These are phyloP conservation scores for Catharus minimus DNA, from an alignment of 2,113 vertebrate genomes.

Conservation along the genomic window DNA sequence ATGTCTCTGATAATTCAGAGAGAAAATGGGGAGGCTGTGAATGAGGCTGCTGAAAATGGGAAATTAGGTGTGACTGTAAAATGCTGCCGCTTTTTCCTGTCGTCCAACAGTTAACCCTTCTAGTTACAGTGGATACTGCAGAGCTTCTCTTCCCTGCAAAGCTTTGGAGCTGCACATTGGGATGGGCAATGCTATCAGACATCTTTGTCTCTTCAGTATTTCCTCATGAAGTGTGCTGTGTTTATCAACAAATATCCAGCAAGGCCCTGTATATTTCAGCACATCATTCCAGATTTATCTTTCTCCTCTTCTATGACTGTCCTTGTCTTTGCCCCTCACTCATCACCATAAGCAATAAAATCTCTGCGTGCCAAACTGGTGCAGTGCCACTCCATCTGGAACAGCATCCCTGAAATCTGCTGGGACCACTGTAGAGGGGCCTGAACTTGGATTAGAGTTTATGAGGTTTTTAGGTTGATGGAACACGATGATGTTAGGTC, in stretches of 20 bases:
- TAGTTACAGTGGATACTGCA: neutral
- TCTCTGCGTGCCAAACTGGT: neutral
- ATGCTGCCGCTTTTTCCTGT: neutral
- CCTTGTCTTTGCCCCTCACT: neutral
- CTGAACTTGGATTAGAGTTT: neutral
- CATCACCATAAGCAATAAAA: neutral
- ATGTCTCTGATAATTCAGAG: neutral
- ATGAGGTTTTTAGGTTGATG: neutral
- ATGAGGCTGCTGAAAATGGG: neutral
- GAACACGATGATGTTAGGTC: neutral
- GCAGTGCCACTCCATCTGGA: neutral
- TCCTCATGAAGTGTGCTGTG: neutral
- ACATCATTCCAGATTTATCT: neutral
- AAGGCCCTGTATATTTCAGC: neutral
- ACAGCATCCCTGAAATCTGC: neutral
- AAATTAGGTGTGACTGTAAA: neutral
- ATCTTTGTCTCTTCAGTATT: neutral
- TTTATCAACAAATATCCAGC: neutral
- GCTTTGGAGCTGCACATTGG: neutral
- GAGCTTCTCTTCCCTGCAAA: neutral
- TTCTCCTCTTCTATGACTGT: neutral
- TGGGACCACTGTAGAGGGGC: neutral
- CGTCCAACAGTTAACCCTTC: fast-evolving
- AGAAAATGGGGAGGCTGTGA: neutral
- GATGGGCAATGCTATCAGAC: neutral